A percentile compares a stretch with the other conserved stretches of the same genome.
These are phyloP conservation scores for Micropoecilia bifurca DNA, from an alignment of 2,797 vertebrate genomes.

Conservation along the genomic window DNA sequence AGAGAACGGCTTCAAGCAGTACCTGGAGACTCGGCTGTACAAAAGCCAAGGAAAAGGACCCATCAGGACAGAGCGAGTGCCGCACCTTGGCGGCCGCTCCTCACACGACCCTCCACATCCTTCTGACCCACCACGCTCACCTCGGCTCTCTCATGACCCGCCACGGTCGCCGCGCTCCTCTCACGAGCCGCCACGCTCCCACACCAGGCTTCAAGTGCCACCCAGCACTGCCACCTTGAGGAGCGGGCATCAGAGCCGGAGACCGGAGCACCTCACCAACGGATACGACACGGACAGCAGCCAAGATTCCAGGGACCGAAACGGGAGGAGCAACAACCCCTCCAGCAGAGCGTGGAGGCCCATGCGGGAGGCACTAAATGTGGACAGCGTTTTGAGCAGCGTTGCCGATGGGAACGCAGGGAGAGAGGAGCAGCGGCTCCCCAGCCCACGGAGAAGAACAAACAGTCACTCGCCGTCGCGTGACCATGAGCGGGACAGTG, in stretches of 20 bases:
- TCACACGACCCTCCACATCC: constrained; percentile 18
- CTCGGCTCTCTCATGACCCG: constrained; percentile 45
- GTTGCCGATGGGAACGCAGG: background rate
- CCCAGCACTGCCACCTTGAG: constrained; percentile 57
- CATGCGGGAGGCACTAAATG: constrained; percentile 91
- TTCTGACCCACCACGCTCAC: constrained; percentile 25
- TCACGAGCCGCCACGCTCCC: constrained; percentile 51
- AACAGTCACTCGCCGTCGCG: constrained; percentile 63
- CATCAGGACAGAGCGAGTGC: constrained; percentile 74
- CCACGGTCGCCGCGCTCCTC: constrained; percentile 53
- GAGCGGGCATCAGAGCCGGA: constrained; percentile 45
- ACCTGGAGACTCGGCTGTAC: constrained; percentile 80
- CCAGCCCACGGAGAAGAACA: constrained; percentile 82
- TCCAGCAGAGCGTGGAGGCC: constrained; percentile 87
- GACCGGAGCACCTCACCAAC: constrained; percentile 65
- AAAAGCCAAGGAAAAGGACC: constrained; percentile 90
- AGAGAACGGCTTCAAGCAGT: constrained; percentile 84
- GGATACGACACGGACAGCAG: constrained; percentile 94
- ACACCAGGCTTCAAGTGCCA: constrained; percentile 59
- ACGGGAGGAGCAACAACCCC: constrained; percentile 69
- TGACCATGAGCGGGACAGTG: constrained; percentile 56
- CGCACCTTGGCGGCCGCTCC: constrained; percentile 65
- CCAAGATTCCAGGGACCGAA: constrained; percentile 87
- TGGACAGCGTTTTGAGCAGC: constrained; percentile 91
- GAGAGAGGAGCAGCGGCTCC: constrained; percentile 75